Base-by-base conservation (phyloP, 2,888 invertebrate genomes). In the Dione vanillae region DNA sequence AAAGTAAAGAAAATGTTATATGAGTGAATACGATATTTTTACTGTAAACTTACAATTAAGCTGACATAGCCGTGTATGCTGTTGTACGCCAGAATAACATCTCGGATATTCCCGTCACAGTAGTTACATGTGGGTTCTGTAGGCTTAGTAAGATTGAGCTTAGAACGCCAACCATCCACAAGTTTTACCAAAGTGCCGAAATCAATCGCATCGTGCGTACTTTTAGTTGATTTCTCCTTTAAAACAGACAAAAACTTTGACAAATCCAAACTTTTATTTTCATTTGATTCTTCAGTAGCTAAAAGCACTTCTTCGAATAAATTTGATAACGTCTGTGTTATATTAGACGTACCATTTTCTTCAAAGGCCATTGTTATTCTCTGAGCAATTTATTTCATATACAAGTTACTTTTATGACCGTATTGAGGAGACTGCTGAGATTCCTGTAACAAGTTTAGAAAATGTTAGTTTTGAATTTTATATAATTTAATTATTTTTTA, bases 21-120 rank as follows among this genome's bases (percentile, higher is more conserved):
- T 16, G 6, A 14, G 12, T 40, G 37, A 58, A 37, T 41, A 19
- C 9, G 12, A 45, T 61, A 43, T 1, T 14, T 19, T 5, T 54
- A 20, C 16, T 37, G 20, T 51, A 40, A 64, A 64, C 95, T 94
- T 82, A 98, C 97, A 78, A 96, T 91, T 14, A 98, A 93, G 65
- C 97, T 96, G 74, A 97, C 94, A 85, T 97, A 97, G 72, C 97
- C 97, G 85, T 98, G 98, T 72, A 96, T 94, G 64, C 95, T 90
- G 74, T 95, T 94, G 85, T 97, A 97, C 0, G 93, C 92, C 1
- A 94, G 82, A 19, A 96, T 90, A 68, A 96, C 84, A 59, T 95
- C 94, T 54, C 94, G 91, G 67, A 96, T 90, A 61, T 87, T 89
- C 0, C 95, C 95, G 51, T 94, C 94, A 77, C 96, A 96, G 83